Evolutionary conservation across 2,888 invertebrate species (phyloP), one percentile per base, ranked within the genome.

Genomic region (Anthophora plumipes): DNA sequence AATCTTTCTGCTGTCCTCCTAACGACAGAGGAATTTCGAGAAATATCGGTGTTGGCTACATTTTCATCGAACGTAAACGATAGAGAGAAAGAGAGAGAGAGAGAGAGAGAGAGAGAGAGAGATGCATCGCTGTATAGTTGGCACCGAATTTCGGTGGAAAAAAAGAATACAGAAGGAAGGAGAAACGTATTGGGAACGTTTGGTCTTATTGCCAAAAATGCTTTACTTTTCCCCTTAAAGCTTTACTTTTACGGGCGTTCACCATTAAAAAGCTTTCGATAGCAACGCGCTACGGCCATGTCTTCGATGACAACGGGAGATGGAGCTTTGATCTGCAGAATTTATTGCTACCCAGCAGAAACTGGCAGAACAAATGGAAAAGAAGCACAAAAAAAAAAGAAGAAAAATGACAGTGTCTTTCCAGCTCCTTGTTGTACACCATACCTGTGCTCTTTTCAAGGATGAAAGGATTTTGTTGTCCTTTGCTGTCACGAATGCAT

Each of bases 331-430:
- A 84, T 84, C 82, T 68, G 68, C 57, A n/a, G 73, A 80, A 85
- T 84, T 80, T 82, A 86, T 86, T 85, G 83, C 85, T 81, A 85
- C 84, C 83, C 69, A 75, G 43, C 63, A 57, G 69, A 80, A 77
- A 71, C 75, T 72, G 74, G 66, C 68, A 71, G 73, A 73, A 77
- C 77, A 77, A 75, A 86, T 50, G 64, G 72, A 60, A 76, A 60
- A 67, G n/a, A n/a, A n/a, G n/a, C n/a, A n/a, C n/a, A n/a, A n/a
- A n/a, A n/a, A n/a, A n/a, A n/a, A n/a, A n/a, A n/a, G n/a, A 68
- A 63, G 52, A n/a, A 46, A 46, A 17, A 39, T 50, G 22, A 39
- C 50, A 41, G 17, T 74, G 60, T 73, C 75, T 77, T 77, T 67
- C 71, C 39, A 46, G 39, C 11, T 14, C 41, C 59, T 64, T 64